Evolutionary conservation across 2,797 vertebrate genomes (phyloP), one percentile per base, ranked within the genome.

Genomic region (Falco biarmicus): DNA sequence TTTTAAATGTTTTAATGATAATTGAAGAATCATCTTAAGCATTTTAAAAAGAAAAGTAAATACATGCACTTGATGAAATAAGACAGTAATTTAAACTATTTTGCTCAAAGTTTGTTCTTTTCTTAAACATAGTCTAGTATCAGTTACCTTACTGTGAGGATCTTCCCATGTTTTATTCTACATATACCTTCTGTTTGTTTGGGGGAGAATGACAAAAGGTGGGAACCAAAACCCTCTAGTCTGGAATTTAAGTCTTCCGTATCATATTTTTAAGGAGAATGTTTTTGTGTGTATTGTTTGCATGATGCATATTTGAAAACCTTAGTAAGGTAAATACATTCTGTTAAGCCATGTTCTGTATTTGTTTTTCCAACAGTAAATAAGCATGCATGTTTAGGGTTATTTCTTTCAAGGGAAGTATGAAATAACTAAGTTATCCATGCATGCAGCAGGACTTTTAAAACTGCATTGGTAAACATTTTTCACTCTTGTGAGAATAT

Each of bases 21-120:
- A 32, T 15, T 4, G 34, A 37, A 41, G 34, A 81, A 28, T 70
- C 1, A 48, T 50, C 18, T 69, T 60, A 37, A 80, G 8, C 22
- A 29, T 89, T 89, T 96, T 70, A 10, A 54, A 79, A 91, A 68
- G 28, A 78, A 71, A 79, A 87, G 17, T 15, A 53, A 90, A 48
- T 41, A 21, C 19, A 15, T 31, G 9, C 4, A 19, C 17, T 32
- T 66, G 29, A 21, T 78, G 13, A 91, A 95, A 19, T 61, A 56
- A 75, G 25, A 37, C 39, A 43, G n/a, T 41, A 59, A 78, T 32
- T 70, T 75, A 37, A 89, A 22, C 37, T 84, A 5, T 86, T 93
- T 89, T 76, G 41, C 29, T 71, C 0, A 0, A 86, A 37, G 8
- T 50, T 74, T 82, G 21, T 61, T 92, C 43, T 61, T 74, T 43